These are phyloP conservation scores for Dryomyza anilis DNA, from an alignment of 2,888 invertebrate genomes.

Conservation along the genomic window DNA sequence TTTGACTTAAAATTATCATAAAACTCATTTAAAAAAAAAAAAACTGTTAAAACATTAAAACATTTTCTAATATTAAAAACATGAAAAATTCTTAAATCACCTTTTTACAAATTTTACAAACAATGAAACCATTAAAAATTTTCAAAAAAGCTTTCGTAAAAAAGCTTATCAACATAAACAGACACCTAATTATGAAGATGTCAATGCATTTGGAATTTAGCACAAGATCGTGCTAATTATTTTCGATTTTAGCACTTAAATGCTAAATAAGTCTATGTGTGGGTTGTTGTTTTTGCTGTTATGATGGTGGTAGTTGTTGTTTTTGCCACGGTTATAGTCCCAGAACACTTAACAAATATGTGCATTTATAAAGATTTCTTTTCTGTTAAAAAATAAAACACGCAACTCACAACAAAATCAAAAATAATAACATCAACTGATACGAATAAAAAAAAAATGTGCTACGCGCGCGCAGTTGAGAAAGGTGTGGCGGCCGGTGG, in stretches of 20 bases:
- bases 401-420: background rate
- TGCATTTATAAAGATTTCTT: too few species aligned
- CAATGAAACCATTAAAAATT: too few species aligned
- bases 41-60: too few species aligned
- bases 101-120: too few species aligned
- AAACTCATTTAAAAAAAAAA: too few species aligned
- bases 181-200: background rate
- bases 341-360: too few species aligned
- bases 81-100: too few species aligned
- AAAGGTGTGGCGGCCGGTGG: slow-evolving; percentile 2
- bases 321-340: too few species aligned
- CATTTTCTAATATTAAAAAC: too few species aligned
- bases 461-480: background rate
- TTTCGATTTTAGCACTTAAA: background rate
- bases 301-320: too few species aligned
- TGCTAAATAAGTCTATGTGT: background rate
- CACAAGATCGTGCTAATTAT: slow-evolving; percentile 1
- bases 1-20: too few species aligned
- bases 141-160: too few species aligned
- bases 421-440: background rate
- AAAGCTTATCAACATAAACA: background rate
- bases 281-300: slow-evolving; percentile 3
- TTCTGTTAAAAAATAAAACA: background rate
- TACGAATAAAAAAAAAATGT: background rate
- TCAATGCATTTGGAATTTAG: slow-evolving; percentile 6